These are phyloP conservation scores for Pholis gunnellus DNA, from an alignment of 2,113 vertebrate genomes.

Conservation along the genomic window DNA sequence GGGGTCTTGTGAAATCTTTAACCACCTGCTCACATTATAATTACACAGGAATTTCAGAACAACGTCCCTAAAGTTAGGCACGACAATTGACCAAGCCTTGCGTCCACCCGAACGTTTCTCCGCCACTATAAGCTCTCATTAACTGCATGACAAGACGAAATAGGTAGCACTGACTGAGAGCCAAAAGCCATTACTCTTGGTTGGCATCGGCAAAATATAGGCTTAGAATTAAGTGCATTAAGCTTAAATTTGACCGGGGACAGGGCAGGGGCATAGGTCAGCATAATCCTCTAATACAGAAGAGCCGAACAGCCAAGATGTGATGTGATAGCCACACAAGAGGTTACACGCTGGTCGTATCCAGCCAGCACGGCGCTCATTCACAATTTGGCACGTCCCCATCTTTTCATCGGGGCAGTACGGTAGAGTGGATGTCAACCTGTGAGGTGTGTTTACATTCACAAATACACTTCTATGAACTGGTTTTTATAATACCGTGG, in stretches of 20 bases:
- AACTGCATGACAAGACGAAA: conserved; percentile 2
- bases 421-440: neutral
- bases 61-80: neutral
- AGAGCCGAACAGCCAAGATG: conserved; percentile 65
- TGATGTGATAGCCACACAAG: conserved; percentile 67
- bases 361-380: conserved; percentile 29
- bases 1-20: neutral
- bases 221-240: conserved; percentile 67
- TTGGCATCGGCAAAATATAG: conserved; percentile 55
- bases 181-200: conserved; percentile 17
- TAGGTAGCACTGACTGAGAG: conserved; percentile 36
- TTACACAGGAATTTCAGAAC: conserved; percentile 1
- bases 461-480: neutral
- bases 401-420: neutral
- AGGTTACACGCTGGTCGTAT: conserved; percentile 54
- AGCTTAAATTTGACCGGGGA: conserved; percentile 62
- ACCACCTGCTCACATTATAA: neutral
- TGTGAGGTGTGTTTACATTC: neutral
- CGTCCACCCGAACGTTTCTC: neutral
- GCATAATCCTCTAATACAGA: conserved; percentile 72
- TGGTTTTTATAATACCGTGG: neutral
- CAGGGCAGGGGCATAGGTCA: conserved; percentile 57
- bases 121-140: conserved; percentile 4
- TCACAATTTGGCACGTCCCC: conserved; percentile 32
- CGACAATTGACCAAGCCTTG: neutral